Percentiles rank a stretch among this genome's conserved stretches.
These are phyloP conservation scores for Aquatica leii DNA, from an alignment of 2,888 invertebrate genomes.

Conservation along the genomic window DNA sequence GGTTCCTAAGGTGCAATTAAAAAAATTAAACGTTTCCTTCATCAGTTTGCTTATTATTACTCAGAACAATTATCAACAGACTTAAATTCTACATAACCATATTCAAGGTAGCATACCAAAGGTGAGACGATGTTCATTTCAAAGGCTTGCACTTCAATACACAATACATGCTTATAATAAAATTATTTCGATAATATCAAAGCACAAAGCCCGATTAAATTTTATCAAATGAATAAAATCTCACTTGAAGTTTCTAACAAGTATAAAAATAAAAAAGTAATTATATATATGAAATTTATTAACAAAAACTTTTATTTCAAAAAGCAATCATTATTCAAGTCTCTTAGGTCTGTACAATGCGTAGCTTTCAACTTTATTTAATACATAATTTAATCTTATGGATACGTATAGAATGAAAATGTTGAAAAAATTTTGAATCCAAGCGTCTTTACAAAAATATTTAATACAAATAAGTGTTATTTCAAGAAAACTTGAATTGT, in stretches of 20 bases:
- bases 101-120: conserved; percentile 5
- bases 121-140: conserved; percentile 2
- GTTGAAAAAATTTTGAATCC: conserved; percentile 20
- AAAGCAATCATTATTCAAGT: conserved; percentile 62
- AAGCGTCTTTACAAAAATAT: conserved; percentile 1
- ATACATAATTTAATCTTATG: no score
- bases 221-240: background rate
- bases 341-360: conserved; percentile 60
- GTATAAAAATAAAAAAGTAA: conserved; percentile 9
- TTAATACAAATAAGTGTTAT: no score
- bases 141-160: background rate
- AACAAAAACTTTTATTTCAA: conserved; percentile 48
- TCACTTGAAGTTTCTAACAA: conserved; percentile 2
- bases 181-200: background rate
- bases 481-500: no score
- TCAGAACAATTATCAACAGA: conserved; percentile 5
- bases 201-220: background rate
- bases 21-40: conserved; percentile 4
- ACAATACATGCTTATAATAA: background rate
- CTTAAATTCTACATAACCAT: conserved; percentile 5
- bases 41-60: conserved; percentile 5
- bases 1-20: background rate
- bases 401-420: no score
- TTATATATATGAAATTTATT: conserved; percentile 34
- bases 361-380: conserved; percentile 58